These are phyloP conservation scores for Engystomops pustulosus DNA, from an alignment of 2,113 vertebrate species.

Conservation along the genomic window DNA sequence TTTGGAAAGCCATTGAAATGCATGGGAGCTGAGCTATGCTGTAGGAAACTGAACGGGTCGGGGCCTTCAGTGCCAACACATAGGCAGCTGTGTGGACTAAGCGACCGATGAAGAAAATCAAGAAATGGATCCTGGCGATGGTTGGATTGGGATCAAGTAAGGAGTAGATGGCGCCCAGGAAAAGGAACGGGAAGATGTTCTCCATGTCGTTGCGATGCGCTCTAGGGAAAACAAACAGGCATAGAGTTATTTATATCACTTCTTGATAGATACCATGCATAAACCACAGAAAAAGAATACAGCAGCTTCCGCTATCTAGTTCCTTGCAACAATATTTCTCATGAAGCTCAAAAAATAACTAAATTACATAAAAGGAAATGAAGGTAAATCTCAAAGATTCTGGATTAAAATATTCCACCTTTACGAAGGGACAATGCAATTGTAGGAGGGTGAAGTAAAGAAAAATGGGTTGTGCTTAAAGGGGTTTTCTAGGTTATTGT, in stretches of 20 bases:
- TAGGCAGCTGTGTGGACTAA: constrained; percentile 86
- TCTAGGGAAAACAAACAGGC: constrained; percentile 67
- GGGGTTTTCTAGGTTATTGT: no score
- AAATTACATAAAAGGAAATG: no score
- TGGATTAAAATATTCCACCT: no score
- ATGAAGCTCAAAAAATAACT: no score
- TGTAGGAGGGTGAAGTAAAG: no score
- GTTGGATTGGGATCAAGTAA: constrained; percentile 77
- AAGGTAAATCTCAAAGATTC: no score
- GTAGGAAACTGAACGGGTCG: constrained; percentile 87
- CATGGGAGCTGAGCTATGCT: constrained; percentile 86
- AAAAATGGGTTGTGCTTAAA: no score
- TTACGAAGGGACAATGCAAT: no score
- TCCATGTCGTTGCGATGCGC: constrained; percentile 92
- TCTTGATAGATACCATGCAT: no score
- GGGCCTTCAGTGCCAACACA: constrained; percentile 78
- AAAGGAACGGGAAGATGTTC: constrained; percentile 94
- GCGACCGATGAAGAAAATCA: constrained; percentile 81
- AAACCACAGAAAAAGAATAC: no score
- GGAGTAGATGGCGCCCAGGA: constrained; percentile 89
- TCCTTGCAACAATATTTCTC: no score
- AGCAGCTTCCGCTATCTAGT: no score
- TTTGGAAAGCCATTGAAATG: constrained; percentile 91
- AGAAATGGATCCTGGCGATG: constrained; percentile 86
- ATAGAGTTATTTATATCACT: neutral